These are phyloP conservation scores for Drosophila carrolli DNA, from an alignment of 1,140 invertebrate genomes.

Conservation along the genomic window DNA sequence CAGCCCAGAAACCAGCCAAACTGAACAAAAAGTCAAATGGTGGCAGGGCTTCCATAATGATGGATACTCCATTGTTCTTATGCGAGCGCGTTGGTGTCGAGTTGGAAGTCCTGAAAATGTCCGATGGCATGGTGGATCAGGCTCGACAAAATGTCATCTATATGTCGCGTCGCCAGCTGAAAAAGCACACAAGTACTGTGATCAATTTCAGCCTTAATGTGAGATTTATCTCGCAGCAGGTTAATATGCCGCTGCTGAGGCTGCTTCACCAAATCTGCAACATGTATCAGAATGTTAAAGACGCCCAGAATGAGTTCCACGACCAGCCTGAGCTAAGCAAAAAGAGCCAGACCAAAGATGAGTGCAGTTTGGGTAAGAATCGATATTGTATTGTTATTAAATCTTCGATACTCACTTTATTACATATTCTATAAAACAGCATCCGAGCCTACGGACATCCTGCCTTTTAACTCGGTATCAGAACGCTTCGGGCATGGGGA, in stretches of 20 bases:
- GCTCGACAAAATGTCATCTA: slow-evolving; percentile 93
- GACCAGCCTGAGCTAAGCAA: slow-evolving; percentile 87
- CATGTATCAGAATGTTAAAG: slow-evolving; percentile 98
- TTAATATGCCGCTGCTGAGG: slow-evolving; percentile 97
- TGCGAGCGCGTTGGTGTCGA: slow-evolving; percentile 96
- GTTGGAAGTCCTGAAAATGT: slow-evolving; percentile 94
- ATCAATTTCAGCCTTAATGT: slow-evolving; percentile 95
- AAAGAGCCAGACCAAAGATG: slow-evolving; percentile 80
- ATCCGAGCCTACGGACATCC: slow-evolving; percentile 88
- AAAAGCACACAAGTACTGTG: slow-evolving; percentile 94
- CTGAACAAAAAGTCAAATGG: slow-evolving; percentile 81
- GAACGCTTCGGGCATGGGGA: slow-evolving; percentile 78
- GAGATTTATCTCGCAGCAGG: slow-evolving; percentile 94
- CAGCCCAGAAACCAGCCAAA: slow-evolving; percentile 59
- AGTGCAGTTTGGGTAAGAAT: slow-evolving; percentile 83
- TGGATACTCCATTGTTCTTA: slow-evolving; percentile 94
- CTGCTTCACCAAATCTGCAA: slow-evolving; percentile 98
- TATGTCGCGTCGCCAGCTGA: slow-evolving; percentile 93
- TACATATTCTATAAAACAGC: slow-evolving; percentile 66
- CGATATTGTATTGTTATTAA: not conserved
- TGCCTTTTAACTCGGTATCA: slow-evolving; percentile 71
- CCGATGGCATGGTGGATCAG: slow-evolving; percentile 95
- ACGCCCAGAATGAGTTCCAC: slow-evolving; percentile 95
- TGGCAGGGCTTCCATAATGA: slow-evolving; percentile 87
- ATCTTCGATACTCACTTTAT: too few species aligned